phyloP scores from a whole-genome alignment of 2,113 vertebrate species.

The Gallinago jamesoni region DNA sequence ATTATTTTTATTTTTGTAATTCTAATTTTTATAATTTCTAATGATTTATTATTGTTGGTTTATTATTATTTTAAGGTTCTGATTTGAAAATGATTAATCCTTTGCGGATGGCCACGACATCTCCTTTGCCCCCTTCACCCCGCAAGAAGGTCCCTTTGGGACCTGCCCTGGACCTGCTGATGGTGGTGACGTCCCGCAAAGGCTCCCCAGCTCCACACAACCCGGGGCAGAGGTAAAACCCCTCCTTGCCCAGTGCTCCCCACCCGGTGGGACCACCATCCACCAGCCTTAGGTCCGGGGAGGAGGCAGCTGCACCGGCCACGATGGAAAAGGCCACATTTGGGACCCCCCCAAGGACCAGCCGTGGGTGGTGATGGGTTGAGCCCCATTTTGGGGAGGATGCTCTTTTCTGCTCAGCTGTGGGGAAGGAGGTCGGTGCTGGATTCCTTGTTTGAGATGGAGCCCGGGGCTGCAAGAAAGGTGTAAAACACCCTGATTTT shows the following conservation, averaged over 20 bases:
- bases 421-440: neutral
- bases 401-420: neutral
- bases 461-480: neutral
- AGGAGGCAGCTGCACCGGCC: neutral
- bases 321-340: neutral
- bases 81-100: neutral
- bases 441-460: neutral
- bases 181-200: neutral
- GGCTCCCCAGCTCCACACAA: neutral
- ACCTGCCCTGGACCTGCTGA: neutral
- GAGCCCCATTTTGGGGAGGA: neutral
- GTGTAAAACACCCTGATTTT: neutral
- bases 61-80: neutral
- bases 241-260: neutral
- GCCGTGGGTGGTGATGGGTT: neutral
- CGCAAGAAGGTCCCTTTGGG: neutral
- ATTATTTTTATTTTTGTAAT: neutral
- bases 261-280: neutral
- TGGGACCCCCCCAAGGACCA: neutral
- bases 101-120: fast-evolving
- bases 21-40: no score
- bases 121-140: neutral
- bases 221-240: no score
- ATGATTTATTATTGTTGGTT: no score
- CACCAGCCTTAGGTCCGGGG: no score